Conservation (phyloP, 2,113 vertebrate genomes). For the Grammatotria lemairii region DNA sequence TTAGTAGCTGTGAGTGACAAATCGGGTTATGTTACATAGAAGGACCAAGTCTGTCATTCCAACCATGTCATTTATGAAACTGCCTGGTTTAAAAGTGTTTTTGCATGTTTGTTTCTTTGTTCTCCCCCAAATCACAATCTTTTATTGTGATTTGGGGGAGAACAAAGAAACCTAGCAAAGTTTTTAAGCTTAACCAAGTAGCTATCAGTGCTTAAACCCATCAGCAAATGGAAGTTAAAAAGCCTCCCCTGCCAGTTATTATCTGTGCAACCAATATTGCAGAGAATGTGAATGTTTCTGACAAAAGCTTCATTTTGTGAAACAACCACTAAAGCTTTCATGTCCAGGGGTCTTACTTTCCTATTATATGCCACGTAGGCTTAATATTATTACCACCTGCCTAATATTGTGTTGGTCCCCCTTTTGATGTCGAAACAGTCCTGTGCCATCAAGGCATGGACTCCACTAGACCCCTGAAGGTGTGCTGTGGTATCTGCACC, state of each 20-base stretch:
- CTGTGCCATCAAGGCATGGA: neutral
- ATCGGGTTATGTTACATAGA: neutral
- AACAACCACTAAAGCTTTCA: neutral
- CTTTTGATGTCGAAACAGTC: neutral
- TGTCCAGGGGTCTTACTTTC: neutral
- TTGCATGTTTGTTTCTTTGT: neutral
- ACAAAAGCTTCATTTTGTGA: neutral
- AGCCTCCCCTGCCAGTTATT: neutral
- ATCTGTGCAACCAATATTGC: neutral
- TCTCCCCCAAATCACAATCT: neutral
- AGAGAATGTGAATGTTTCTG: neutral
- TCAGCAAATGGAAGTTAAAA: neutral
- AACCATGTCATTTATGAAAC: neutral
- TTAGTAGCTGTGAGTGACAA: neutral
- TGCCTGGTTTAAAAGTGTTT: neutral
- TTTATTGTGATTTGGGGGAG: too few species aligned
- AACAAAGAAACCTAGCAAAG: neutral
- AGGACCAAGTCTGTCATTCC: neutral
- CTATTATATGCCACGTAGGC: neutral
- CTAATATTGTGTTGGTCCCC: neutral
- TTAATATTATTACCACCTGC: neutral
- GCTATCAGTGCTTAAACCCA: neutral
- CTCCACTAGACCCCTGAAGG: neutral
- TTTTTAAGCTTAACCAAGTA: neutral
- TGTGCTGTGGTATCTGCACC: neutral